Conservation (phyloP, 2,113 vertebrate genomes). For the Atractosteus spatula region DNA sequence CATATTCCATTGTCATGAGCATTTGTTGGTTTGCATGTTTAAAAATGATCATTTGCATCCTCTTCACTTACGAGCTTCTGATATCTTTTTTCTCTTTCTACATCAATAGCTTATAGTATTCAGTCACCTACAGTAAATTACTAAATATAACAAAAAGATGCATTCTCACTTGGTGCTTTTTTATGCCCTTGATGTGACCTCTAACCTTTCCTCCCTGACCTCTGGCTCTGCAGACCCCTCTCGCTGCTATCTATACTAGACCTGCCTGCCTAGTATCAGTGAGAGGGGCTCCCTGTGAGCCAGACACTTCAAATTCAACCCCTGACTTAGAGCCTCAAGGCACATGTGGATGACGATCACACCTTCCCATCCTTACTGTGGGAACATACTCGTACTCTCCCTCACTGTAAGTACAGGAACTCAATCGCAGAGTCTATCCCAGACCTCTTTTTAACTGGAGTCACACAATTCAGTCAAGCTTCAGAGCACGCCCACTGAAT, state of each 20-base stretch:
- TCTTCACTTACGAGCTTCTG: constrained; percentile 20
- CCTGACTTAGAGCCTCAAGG: constrained; percentile 50
- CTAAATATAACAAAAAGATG: constrained; percentile 33
- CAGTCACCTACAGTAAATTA: too few relatives aligned
- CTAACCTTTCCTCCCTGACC: background rate
- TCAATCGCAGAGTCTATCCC: constrained; percentile 1
- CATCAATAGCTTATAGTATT: too few relatives aligned
- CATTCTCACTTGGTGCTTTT: constrained; percentile 46
- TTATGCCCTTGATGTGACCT: background rate
- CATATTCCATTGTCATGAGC: background rate
- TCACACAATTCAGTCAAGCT: constrained; percentile 7
- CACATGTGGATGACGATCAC: constrained; percentile 53
- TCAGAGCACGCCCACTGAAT: background rate
- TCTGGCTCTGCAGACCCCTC: background rate
- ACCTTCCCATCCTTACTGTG: constrained; percentile 16
- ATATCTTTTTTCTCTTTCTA: background rate
- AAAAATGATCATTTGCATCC: background rate
- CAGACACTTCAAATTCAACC: constrained; percentile 21
- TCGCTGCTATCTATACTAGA: constrained; percentile 13
- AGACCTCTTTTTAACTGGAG: constrained; percentile 5
- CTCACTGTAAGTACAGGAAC: background rate
- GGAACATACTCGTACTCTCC: constrained; percentile 15
- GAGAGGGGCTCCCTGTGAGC: constrained; percentile 1
- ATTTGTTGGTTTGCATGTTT: background rate
- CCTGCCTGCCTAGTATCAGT: constrained; percentile 15